A percentile compares a stretch with the other conserved stretches of the same genome.
phyloP scores from a whole-genome alignment of 1,140 invertebrate species.

The Nasonia vitripennis region DNA sequence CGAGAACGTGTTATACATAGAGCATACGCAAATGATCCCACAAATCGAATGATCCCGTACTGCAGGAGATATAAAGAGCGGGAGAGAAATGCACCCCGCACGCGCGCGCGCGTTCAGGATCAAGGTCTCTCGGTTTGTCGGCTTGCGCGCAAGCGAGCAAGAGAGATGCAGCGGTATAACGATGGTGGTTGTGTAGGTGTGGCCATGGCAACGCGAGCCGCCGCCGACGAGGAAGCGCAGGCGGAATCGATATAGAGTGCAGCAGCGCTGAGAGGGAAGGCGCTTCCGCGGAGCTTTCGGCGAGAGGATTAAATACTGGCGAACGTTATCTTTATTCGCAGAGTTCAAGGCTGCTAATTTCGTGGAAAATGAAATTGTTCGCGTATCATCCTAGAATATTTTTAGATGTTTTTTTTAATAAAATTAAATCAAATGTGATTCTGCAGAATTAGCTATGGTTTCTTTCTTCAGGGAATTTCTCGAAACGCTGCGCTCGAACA shows the following conservation, averaged over 20 bases:
- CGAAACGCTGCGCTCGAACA: no score
- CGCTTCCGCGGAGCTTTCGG: neutral
- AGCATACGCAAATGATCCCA: no score
- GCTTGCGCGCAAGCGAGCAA: slow-evolving; percentile 29
- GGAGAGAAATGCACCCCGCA: neutral
- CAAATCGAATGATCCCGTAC: no score
- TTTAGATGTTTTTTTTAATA: no score
- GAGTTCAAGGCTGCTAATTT: no score
- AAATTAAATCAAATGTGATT: no score
- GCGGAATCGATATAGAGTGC: slow-evolving; percentile 66
- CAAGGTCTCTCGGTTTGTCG: slow-evolving; percentile 58
- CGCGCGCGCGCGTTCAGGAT: slow-evolving; percentile 57
- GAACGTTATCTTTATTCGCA: no score
- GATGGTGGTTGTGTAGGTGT: slow-evolving; percentile 58
- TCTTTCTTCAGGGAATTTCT: no score
- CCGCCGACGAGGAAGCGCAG: slow-evolving; percentile 38
- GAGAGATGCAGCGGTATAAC: slow-evolving; percentile 46
- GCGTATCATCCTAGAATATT: no score
- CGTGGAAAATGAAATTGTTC: no score
- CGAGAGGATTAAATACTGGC: neutral
- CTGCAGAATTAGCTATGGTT: no score
- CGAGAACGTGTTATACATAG: no score
- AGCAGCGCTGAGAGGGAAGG: slow-evolving; percentile 42
- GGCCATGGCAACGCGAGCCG: slow-evolving; percentile 63
- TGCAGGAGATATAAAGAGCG: neutral